A percentile compares a stretch with the other conserved stretches of the same genome.
These are phyloP conservation scores for Atethmia centrago DNA, from an alignment of 2,888 invertebrate species.

Conservation along the genomic window DNA sequence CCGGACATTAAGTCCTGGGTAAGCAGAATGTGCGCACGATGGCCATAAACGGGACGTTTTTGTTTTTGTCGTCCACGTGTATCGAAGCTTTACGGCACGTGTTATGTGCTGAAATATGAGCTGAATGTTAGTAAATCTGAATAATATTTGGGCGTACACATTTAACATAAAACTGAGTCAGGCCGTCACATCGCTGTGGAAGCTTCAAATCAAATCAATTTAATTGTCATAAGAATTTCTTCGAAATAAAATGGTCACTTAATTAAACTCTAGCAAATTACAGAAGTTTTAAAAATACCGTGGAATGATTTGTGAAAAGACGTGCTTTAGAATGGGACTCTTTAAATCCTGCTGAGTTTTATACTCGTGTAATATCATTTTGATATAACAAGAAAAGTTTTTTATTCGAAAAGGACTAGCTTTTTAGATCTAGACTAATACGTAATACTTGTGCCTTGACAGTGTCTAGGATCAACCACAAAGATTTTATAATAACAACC, in stretches of 20 bases:
- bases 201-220: no score
- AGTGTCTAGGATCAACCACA: neutral
- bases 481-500: neutral
- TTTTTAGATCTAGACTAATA: neutral
- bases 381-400: no score
- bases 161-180: neutral
- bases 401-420: neutral
- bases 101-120: constrained; percentile 7
- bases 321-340: neutral
- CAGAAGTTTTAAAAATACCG: neutral
- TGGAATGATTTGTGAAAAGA: neutral
- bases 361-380: no score
- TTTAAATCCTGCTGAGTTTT: neutral
- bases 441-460: neutral
- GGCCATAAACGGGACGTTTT: neutral
- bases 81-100: constrained; percentile 5
- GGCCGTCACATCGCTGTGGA: neutral
- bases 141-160: neutral
- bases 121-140: no score
- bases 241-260: neutral
- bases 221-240: no score
- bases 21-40: neutral
- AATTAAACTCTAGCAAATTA: neutral
- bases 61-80: constrained; percentile 14
- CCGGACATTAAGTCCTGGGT: constrained; percentile 1